Evolutionary conservation across 2,888 invertebrate genomes (phyloP).

Genomic region (Archaeoteleia sp.): DNA sequence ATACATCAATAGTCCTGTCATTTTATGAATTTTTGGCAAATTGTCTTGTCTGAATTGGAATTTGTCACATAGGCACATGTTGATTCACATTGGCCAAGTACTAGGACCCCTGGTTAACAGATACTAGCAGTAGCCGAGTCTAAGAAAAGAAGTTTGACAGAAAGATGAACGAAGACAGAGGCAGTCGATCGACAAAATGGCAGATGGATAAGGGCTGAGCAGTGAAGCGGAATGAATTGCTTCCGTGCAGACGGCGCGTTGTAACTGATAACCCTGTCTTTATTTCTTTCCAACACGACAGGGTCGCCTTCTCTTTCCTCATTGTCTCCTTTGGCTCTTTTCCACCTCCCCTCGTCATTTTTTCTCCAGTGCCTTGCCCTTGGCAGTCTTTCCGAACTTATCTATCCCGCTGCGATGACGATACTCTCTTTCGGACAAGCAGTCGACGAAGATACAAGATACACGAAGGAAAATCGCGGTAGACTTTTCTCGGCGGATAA

Average conservation of each 20-base stretch:
- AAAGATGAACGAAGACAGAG: constrained; percentile 38
- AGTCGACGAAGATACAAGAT: constrained; percentile 13
- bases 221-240: constrained; percentile 66
- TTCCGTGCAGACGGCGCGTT: constrained; percentile 66
- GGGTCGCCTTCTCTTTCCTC: constrained; percentile 58
- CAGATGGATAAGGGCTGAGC: constrained; percentile 53
- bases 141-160: constrained; percentile 12
- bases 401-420: constrained; percentile 34
- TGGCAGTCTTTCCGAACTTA: constrained; percentile 47
- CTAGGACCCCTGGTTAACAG: not conserved
- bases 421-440: constrained; percentile 26
- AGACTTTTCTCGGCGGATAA: constrained; percentile 45
- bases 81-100: constrained; percentile 19
- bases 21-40: constrained; percentile 7
- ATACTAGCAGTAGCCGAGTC: not conserved
- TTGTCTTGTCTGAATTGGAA: not conserved
- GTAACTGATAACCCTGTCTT: constrained; percentile 68
- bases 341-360: constrained; percentile 50
- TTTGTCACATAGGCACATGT: constrained; percentile 26
- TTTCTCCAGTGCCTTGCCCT: constrained; percentile 51
- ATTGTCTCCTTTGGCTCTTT: constrained; percentile 63
- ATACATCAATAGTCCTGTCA: no score
- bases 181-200: constrained; percentile 48
- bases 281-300: constrained; percentile 67
- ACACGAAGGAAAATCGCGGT: constrained; percentile 28